Evolutionary conservation across 2,113 vertebrate species (phyloP).

Genomic region (Ranitomeya variabilis): DNA sequence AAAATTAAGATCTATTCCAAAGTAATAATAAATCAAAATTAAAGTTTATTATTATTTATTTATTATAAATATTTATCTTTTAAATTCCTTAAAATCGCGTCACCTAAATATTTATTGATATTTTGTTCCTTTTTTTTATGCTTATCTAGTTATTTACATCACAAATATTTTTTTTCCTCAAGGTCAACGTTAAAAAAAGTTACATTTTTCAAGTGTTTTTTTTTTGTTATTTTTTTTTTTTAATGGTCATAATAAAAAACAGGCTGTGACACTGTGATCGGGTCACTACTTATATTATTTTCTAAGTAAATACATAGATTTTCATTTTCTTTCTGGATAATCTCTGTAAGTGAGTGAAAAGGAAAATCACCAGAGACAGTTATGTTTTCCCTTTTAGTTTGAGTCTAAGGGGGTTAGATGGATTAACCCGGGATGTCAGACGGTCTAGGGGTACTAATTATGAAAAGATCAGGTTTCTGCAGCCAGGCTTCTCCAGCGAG

Average conservation of each 20-base stretch:
- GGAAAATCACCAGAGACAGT: constrained; percentile 64
- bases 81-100: neutral
- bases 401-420: constrained; percentile 62
- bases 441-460: constrained; percentile 59
- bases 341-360: constrained; percentile 60
- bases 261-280: constrained; percentile 1
- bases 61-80: neutral
- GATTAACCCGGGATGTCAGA: constrained; percentile 59
- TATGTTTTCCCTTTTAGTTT: constrained; percentile 61
- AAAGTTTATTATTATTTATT: too few relatives aligned
- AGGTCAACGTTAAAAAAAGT: neutral
- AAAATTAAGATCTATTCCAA: too few relatives aligned
- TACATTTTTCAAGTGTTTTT: neutral
- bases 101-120: neutral
- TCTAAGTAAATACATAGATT: constrained; percentile 58
- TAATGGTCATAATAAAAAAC: neutral
- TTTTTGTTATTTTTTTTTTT: neutral
- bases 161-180: neutral
- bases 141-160: neutral
- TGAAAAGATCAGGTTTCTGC: constrained; percentile 63
- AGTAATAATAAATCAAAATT: too few relatives aligned
- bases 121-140: neutral
- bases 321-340: constrained; percentile 67
- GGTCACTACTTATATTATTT: constrained; percentile 30
- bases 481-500: constrained; percentile 56